phyloP scores from a whole-genome alignment of 2,888 invertebrate species.

The Himalopsyche tibetana region DNA sequence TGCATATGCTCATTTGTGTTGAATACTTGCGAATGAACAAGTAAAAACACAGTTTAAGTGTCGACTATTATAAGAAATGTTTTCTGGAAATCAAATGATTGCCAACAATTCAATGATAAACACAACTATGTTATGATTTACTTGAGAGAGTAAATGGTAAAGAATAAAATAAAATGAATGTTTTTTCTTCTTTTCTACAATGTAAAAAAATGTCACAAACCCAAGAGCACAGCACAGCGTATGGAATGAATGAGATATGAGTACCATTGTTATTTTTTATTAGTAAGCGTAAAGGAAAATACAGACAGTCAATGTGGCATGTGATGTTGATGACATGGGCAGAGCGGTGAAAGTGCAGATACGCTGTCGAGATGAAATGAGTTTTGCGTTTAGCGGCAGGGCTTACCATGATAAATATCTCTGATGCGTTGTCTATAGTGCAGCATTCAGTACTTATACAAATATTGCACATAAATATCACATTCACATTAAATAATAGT shows the following conservation, averaged over 20 bases:
- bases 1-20: too few relatives aligned
- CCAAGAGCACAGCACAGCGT: background rate
- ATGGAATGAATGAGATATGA: background rate
- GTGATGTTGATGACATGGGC: conserved; percentile 23
- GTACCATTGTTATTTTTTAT: background rate
- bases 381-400: conserved; percentile 21
- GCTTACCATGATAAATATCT: conserved; percentile 58
- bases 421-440: conserved; percentile 18
- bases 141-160: too few relatives aligned
- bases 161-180: too few relatives aligned
- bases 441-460: conserved; percentile 46
- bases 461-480: conserved; percentile 54
- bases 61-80: too few relatives aligned
- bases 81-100: too few relatives aligned
- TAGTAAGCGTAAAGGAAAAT: background rate
- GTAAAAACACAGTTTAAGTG: too few relatives aligned
- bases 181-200: too few relatives aligned
- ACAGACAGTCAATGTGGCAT: background rate
- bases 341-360: conserved; percentile 47
- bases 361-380: conserved; percentile 47
- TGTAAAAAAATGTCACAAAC: too few relatives aligned
- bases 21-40: too few relatives aligned
- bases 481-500: conserved; percentile 47
- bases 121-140: too few relatives aligned
- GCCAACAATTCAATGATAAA: too few relatives aligned